A percentile compares a stretch with the other conserved stretches of the same genome.
Conservation (phyloP, 2,113 vertebrate genomes). For the Chitala chitala region DNA sequence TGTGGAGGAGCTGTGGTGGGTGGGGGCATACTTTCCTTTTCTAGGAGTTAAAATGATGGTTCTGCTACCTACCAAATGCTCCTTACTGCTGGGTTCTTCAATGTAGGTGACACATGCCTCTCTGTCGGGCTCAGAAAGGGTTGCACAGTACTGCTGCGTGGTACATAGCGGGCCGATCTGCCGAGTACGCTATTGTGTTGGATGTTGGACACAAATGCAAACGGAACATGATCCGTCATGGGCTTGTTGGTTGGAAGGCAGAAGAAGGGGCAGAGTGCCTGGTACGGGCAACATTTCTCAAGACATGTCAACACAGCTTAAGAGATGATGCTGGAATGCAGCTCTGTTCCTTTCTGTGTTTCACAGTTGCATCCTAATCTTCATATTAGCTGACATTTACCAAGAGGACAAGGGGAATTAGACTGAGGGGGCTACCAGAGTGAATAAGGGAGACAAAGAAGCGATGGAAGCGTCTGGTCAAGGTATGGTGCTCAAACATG, state of each 20-base stretch:
- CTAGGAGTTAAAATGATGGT: not conserved
- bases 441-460: slow-evolving; percentile 16
- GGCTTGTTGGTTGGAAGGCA: not conserved
- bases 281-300: too few species aligned
- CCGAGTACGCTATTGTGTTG: not conserved
- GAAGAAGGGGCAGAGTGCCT: not conserved
- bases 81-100: not conserved
- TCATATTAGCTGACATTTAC: not conserved
- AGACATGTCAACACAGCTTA: not conserved
- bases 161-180: not conserved
- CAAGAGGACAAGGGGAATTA: not conserved
- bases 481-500: slow-evolving; percentile 15
- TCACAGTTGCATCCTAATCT: not conserved
- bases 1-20: not conserved
- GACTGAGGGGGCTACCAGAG: slow-evolving; percentile 5
- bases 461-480: slow-evolving; percentile 1
- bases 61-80: not conserved
- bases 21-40: not conserved
- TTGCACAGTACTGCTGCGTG: not conserved
- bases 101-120: too few species aligned
- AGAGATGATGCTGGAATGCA: not conserved
- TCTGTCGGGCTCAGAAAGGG: not conserved
- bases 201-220: too few species aligned
- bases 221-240: too few species aligned
- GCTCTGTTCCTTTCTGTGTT: not conserved